Conservation (phyloP, 1,140 invertebrate species). For the Papilio aristodemus region DNA sequence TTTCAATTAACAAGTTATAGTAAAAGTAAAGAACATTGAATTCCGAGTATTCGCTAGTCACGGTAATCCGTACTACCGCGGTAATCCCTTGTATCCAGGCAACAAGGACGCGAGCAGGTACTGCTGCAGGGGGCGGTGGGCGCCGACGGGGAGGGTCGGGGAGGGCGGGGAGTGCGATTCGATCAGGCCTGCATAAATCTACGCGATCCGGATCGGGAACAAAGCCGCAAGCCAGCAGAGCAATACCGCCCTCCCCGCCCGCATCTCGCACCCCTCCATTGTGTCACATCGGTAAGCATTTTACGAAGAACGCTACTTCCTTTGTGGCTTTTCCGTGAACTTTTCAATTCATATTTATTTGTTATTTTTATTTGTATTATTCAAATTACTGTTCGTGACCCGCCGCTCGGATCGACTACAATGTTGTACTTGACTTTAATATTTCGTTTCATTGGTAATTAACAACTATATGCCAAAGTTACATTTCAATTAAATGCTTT, state of each 20-base stretch:
- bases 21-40: constrained; percentile 12
- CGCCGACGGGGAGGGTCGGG: constrained; percentile 41
- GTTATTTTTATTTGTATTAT: constrained; percentile 13
- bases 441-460: too few species aligned
- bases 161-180: constrained; percentile 50
- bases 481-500: too few species aligned
- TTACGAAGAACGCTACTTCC: constrained; percentile 16
- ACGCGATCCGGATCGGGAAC: constrained; percentile 70
- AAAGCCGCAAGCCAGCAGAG: constrained; percentile 66
- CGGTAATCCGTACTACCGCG: constrained; percentile 15
- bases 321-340: constrained; percentile 17
- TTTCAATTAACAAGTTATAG: not conserved
- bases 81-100: constrained; percentile 25
- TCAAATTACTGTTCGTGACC: not conserved
- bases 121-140: constrained; percentile 49
- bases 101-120: constrained; percentile 44
- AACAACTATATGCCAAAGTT: too few species aligned
- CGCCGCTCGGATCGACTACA: not conserved
- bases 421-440: not conserved
- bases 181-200: constrained; percentile 74
- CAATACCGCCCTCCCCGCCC: constrained; percentile 42
- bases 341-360: constrained; percentile 24
- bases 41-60: constrained; percentile 10
- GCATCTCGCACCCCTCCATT: constrained; percentile 18
- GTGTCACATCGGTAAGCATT: constrained; percentile 29